Conservation (phyloP, 2,888 invertebrate species). For the Synanthedon andrenaeformis region DNA sequence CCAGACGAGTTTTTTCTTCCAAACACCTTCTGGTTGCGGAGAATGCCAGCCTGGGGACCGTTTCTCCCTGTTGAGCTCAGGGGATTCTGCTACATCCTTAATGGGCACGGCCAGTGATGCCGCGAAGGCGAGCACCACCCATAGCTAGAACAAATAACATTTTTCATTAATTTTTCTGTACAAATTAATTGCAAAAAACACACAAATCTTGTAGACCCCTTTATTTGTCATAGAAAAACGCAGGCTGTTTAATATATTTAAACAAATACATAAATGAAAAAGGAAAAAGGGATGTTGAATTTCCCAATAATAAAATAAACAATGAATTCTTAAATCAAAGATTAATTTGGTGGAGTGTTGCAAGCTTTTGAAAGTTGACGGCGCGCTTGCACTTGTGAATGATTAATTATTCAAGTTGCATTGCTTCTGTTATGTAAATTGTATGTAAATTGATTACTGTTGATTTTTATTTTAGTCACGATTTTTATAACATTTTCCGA, state of each 20-base stretch:
- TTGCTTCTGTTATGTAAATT: not conserved
- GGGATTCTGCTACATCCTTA: conserved; percentile 27
- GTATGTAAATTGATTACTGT: not conserved
- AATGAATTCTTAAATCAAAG: too few relatives aligned
- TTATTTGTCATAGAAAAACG: too few relatives aligned
- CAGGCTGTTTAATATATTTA: too few relatives aligned
- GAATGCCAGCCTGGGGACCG: conserved; percentile 71
- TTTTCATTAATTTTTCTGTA: not conserved
- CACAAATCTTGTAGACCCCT: too few relatives aligned
- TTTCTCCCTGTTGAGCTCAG: conserved; percentile 61
- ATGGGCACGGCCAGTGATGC: conserved; percentile 48
- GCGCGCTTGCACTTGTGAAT: not conserved
- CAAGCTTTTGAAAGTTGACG: not conserved
- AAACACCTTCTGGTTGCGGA: conserved; percentile 74
- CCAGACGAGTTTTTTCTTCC: conserved; percentile 87
- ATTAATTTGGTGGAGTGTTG: not conserved
- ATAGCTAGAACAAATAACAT: conserved; percentile 58
- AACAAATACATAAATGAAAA: too few relatives aligned
- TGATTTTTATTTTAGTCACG: too few relatives aligned
- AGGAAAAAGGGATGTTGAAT: too few relatives aligned
- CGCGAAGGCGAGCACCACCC: conserved; percentile 69
- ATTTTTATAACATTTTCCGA: too few relatives aligned
- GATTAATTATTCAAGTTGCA: not conserved
- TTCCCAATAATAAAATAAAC: too few relatives aligned
- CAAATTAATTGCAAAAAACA: not conserved